Evolutionary conservation across 30 jellyfish, hydroid and myxozoan genomes (phyloP), one percentile per base, ranked within the genome.

Genomic region (Pseudorhiza aurosa): DNA sequence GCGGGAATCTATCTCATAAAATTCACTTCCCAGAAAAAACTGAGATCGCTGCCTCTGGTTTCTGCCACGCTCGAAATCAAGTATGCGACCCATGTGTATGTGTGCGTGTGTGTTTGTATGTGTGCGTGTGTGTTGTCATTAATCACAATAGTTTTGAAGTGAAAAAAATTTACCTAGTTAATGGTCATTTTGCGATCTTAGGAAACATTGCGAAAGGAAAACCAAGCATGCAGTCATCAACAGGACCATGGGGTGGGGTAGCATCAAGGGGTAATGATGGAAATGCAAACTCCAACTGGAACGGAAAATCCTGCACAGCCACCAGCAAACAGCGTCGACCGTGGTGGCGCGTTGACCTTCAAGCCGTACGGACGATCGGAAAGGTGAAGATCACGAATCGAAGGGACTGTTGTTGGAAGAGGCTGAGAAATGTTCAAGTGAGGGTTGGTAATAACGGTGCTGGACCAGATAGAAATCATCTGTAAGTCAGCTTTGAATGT

Each of bases 341-440:
- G 0, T 81, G 93, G 93, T 81, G 93, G 93, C 69, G 85, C 35
- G 93, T 81, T 7, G 93, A 81, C 42, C 59, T 81, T 12, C 72
- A 39, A 55, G 3, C 12, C 31, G 11, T 19, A 2, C 27, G 26
- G 17, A 43, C 27, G 42, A 75, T 81, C 15, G 45, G 46, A 15
- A 49, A 53, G 35, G 85, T 81, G 39, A 37, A 40, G 51, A 29
- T 81, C 42, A 81, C 93, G 22, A 81, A 68, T 49, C 36, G 85
- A 46, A 26, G 53, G 1, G 93, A 81, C 24, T 69, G 85, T 37
- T 68, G 93, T 47, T 81, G 85, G 85, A 58, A 65, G 19, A 47
- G 80, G 15, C 27, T 81, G 27, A 68, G 79, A 39, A 32, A 57
- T 37, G 79, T 81, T 32, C 60, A 30, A 10, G 21, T 64, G 8